phyloP scores from a whole-genome alignment of 2,113 vertebrate species.

The Propithecus coquereli region DNA sequence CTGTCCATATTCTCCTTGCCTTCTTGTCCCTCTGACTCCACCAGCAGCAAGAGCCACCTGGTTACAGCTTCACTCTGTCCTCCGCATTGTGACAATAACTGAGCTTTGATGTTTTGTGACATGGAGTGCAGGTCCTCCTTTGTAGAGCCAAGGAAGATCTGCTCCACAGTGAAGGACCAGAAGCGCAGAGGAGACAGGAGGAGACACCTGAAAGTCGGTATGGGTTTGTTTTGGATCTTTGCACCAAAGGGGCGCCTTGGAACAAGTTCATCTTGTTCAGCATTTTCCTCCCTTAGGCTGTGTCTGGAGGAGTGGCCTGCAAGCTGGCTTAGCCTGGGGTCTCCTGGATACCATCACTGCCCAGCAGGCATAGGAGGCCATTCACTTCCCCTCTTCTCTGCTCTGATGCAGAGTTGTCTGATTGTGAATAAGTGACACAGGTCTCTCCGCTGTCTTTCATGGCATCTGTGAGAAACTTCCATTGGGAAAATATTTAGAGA shows the following conservation, averaged over 20 bases:
- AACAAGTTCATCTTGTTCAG: neutral
- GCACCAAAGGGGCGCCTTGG: neutral
- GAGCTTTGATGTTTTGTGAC: neutral
- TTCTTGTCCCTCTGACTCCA: neutral
- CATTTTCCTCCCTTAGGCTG: neutral
- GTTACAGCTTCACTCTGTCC: neutral
- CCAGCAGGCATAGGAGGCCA: neutral
- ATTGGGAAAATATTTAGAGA: neutral
- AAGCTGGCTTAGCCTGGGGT: neutral
- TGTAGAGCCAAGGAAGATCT: neutral
- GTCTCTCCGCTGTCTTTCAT: neutral
- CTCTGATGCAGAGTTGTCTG: neutral
- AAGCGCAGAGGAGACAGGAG: neutral
- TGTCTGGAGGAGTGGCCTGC: neutral
- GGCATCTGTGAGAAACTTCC: neutral
- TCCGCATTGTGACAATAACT: neutral
- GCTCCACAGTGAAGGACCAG: neutral
- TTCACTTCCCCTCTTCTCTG: neutral
- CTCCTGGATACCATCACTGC: neutral
- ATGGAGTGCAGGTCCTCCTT: neutral
- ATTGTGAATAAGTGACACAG: neutral
- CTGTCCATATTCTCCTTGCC: neutral
- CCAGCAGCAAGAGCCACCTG: neutral
- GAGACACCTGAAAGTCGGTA: neutral
- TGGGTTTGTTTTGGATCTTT: neutral